A percentile compares a stretch with the other conserved stretches of the same genome.
Evolutionary conservation across 2,797 vertebrate genomes (phyloP).

Genomic region (Schizopygopsis malacanthus): DNA sequence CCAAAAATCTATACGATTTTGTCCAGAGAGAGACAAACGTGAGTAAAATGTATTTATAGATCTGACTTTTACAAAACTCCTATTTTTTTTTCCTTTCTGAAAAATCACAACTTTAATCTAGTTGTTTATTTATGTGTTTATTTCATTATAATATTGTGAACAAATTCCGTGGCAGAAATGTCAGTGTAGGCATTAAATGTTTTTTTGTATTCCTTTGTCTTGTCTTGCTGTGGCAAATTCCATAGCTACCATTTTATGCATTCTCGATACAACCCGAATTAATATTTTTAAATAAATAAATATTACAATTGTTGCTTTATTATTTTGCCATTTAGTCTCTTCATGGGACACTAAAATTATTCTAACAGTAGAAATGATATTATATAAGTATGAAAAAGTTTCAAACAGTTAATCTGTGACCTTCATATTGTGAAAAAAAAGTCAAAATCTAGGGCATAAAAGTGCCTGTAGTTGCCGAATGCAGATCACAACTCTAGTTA

Average conservation of each 20-base stretch:
- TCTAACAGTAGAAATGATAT: not conserved
- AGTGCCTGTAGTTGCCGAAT: not conserved
- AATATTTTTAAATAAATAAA: not conserved
- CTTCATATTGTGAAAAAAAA: not conserved
- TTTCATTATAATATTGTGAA: not conserved
- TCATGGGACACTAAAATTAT: not conserved
- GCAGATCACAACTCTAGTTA: not conserved
- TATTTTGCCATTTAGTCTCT: not conserved
- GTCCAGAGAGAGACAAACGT: constrained; percentile 22
- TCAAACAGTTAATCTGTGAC: constrained; percentile 2
- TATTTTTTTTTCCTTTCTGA: not conserved
- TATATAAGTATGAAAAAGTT: not conserved
- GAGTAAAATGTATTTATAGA: constrained; percentile 62
- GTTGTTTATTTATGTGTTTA: not conserved
- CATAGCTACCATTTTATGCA: not conserved
- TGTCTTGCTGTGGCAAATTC: not conserved
- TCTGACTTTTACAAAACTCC: not conserved
- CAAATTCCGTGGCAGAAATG: not conserved
- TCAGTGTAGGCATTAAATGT: not conserved
- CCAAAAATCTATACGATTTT: constrained; percentile 61
- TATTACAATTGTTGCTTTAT: not conserved
- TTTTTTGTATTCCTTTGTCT: too few species aligned
- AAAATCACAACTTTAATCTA: not conserved
- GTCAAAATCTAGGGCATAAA: not conserved
- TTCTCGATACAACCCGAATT: not conserved